Conservation (phyloP, 1,140 invertebrate species). For the Atta texana region DNA sequence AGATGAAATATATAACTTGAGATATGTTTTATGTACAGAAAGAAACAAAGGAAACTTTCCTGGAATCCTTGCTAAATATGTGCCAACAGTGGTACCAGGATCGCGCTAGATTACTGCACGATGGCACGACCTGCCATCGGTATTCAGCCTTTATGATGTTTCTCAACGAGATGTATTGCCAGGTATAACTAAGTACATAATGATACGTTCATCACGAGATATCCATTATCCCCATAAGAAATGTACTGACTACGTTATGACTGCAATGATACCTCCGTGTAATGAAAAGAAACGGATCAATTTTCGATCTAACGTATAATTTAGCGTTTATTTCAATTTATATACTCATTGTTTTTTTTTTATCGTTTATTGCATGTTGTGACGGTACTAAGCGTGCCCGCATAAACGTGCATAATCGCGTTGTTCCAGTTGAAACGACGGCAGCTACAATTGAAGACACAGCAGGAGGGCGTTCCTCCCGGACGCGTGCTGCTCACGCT, state of each 20-base stretch:
- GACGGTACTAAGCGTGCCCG: conserved; percentile 18
- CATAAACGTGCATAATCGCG: conserved; percentile 60
- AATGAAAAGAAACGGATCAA: background rate
- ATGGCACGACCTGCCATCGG: conserved; percentile 78
- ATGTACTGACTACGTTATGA: background rate
- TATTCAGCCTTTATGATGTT: conserved; percentile 94
- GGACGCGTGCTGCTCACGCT: conserved; percentile 92
- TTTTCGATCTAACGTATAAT: background rate
- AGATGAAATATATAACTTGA: background rate
- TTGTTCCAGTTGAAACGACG: conserved; percentile 89
- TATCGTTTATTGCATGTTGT: background rate
- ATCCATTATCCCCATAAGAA: background rate
- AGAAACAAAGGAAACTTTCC: conserved; percentile 94
- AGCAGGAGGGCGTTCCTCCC: conserved; percentile 90
- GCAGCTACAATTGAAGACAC: conserved; percentile 89
- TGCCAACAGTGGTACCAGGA: conserved; percentile 97
- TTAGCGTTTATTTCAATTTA: background rate
- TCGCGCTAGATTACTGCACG: conserved; percentile 88
- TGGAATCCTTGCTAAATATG: conserved; percentile 95
- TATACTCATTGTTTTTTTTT: conserved; percentile 35
- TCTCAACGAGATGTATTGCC: conserved; percentile 95
- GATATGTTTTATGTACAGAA: conserved; percentile 84
- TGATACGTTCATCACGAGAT: background rate
- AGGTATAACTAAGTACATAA: conserved; percentile 83
- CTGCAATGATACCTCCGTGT: background rate